phyloP scores from a whole-genome alignment of 64 coral and sea anemone species.

The Porites lutea region DNA sequence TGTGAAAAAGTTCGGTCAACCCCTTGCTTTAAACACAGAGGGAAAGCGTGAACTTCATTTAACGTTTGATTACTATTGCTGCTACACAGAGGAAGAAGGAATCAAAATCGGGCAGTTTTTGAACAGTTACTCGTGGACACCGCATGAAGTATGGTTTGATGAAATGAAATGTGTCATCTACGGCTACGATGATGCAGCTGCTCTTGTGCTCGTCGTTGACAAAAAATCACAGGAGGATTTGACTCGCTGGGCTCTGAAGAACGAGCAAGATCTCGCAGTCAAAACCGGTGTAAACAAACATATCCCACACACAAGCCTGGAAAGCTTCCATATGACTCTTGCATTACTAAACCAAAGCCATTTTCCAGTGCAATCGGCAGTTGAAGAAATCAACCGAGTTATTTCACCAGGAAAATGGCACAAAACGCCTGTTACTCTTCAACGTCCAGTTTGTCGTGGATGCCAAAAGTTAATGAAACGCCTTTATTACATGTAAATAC shows the following conservation, averaged over 20 bases:
- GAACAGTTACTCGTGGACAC: constrained; percentile 34
- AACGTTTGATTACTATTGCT: constrained; percentile 76
- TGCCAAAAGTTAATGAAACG: constrained; percentile 41
- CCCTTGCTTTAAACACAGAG: constrained; percentile 56
- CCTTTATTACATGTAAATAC: too few species aligned
- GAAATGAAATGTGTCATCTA: constrained; percentile 60
- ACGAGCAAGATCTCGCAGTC: constrained; percentile 47
- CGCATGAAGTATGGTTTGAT: constrained; percentile 60
- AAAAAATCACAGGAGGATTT: constrained; percentile 54
- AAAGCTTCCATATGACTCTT: constrained; percentile 78
- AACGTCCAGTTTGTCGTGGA: constrained; percentile 43
- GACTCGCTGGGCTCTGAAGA: constrained; percentile 34
- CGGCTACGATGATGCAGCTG: constrained; percentile 43
- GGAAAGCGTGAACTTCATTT: constrained; percentile 36
- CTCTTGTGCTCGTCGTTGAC: constrained; percentile 64
- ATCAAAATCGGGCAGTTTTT: constrained; percentile 60
- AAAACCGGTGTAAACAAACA: constrained; percentile 62
- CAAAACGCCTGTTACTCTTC: constrained; percentile 33
- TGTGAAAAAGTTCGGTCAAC: constrained; percentile 61
- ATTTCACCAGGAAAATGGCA: constrained; percentile 71
- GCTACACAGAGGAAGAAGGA: constrained; percentile 59
- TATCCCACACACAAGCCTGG: constrained; percentile 48
- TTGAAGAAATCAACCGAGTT: constrained; percentile 68
- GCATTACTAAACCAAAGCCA: constrained; percentile 58
- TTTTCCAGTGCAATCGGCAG: constrained; percentile 53